phyloP scores from a whole-genome alignment of 2,888 invertebrate genomes.

The Drosophila robusta region DNA sequence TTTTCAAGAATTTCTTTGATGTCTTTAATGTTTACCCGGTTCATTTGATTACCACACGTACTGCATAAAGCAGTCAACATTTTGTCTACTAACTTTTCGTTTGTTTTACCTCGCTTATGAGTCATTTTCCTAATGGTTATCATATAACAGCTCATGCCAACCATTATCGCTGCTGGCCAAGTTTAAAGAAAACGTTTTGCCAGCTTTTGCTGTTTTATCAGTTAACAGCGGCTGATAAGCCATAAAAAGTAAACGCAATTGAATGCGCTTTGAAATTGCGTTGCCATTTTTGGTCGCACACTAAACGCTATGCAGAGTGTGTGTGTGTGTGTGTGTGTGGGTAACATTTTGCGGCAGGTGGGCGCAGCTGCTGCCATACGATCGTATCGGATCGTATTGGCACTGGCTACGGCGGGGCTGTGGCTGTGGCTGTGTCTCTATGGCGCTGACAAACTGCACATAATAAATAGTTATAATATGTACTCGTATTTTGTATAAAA shows the following conservation, averaged over 20 bases:
- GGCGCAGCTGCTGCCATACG: constrained; percentile 62
- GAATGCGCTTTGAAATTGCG: constrained; percentile 74
- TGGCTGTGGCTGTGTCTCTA: constrained; percentile 2
- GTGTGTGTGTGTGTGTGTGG: constrained; percentile 11
- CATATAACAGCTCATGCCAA: constrained; percentile 47
- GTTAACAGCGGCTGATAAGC: constrained; percentile 62
- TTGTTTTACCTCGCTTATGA: constrained; percentile 21
- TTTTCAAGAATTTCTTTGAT: background rate
- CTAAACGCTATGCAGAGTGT: constrained; percentile 48
- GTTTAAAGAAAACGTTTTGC: constrained; percentile 60
- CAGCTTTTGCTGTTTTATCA: constrained; percentile 59
- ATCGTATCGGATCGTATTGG: constrained; percentile 32
- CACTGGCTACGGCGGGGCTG: constrained; percentile 14
- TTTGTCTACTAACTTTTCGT: constrained; percentile 12
- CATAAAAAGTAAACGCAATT: constrained; percentile 61
- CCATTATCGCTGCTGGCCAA: constrained; percentile 51
- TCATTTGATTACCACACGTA: constrained; percentile 33
- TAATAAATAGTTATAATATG: constrained; percentile 72
- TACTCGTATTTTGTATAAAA: constrained; percentile 64
- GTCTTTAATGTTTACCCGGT: background rate
- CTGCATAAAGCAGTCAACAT: constrained; percentile 10
- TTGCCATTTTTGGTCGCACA: constrained; percentile 63
- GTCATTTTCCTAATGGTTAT: constrained; percentile 37
- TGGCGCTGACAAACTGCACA: constrained; percentile 76
- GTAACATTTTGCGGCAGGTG: constrained; percentile 60